Evolutionary conservation across 1,140 invertebrate species (phyloP).

Genomic region (Dolichoris vasculosae): DNA sequence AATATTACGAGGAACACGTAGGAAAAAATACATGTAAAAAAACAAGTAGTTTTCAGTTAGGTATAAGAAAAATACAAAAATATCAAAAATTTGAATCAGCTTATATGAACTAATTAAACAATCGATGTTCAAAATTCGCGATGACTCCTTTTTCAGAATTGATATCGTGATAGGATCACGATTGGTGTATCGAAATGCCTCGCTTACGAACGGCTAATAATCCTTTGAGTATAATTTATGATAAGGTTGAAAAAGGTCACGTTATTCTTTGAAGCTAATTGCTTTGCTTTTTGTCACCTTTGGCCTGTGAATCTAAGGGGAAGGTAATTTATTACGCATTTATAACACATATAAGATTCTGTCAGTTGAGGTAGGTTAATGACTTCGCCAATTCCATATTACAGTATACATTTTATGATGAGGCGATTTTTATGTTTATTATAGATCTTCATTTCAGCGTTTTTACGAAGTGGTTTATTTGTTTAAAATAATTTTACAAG

Average conservation of each 20-base stretch:
- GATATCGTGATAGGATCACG: constrained; percentile 40
- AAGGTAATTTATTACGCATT: constrained; percentile 27
- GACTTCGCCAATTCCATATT: not conserved
- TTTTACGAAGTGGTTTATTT: not conserved
- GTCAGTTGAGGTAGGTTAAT: constrained; percentile 2
- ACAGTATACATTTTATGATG: not conserved
- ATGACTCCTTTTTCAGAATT: not conserved
- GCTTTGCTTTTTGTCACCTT: constrained; percentile 21
- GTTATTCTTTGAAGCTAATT: constrained; percentile 4
- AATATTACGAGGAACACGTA: no score
- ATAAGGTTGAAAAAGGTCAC: not conserved
- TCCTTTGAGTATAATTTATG: constrained; percentile 20
- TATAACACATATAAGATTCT: constrained; percentile 1
- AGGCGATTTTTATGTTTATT: not conserved
- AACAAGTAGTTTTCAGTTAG: not conserved
- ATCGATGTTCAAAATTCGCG: constrained; percentile 12
- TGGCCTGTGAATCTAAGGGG: not conserved
- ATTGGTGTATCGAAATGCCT: constrained; percentile 26
- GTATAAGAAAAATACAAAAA: not conserved
- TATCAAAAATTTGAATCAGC: not conserved
- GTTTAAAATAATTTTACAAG: not conserved
- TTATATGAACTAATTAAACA: constrained; percentile 30
- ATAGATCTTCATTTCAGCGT: not conserved
- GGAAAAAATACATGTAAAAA: no score
- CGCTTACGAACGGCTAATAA: constrained; percentile 31